Conservation (phyloP, 2,113 vertebrate genomes). For the Nipponia nippon region DNA sequence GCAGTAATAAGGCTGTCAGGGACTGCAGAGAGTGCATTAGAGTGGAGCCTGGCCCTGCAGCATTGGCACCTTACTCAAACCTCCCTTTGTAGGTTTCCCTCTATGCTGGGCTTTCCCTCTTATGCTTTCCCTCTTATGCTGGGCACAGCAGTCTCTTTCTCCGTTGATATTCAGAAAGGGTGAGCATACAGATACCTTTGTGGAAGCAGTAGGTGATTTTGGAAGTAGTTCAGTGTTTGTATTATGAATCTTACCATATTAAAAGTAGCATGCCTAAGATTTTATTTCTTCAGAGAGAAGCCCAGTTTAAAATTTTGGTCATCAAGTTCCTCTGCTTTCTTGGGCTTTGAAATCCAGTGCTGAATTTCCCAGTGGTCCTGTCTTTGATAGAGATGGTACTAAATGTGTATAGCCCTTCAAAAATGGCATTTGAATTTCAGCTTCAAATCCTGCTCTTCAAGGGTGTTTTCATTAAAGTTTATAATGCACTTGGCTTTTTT, state of each 20-base stretch:
- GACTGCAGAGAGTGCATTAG: neutral
- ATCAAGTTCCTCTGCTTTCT: neutral
- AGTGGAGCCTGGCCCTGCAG: neutral
- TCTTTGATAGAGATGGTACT: neutral
- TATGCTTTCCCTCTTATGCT: neutral
- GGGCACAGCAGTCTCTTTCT: neutral
- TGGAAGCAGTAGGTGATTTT: neutral
- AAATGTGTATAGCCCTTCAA: neutral
- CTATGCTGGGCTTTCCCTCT: neutral
- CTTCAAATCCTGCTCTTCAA: neutral
- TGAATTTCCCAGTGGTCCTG: neutral
- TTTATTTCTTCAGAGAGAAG: neutral
- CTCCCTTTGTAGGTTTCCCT: neutral
- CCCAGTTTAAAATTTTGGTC: neutral
- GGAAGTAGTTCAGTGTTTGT: neutral
- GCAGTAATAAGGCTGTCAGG: neutral
- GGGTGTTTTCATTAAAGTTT: neutral
- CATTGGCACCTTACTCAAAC: accelerated
- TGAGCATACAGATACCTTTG: neutral
- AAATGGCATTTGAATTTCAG: neutral
- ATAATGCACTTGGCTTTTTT: neutral
- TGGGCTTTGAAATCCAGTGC: neutral
- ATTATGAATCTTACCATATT: neutral
- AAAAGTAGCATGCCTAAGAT: neutral
- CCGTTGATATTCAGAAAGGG: too few relatives aligned